Evolutionary conservation across 2,113 vertebrate species (phyloP).

Genomic region (Prunella himalayana): DNA sequence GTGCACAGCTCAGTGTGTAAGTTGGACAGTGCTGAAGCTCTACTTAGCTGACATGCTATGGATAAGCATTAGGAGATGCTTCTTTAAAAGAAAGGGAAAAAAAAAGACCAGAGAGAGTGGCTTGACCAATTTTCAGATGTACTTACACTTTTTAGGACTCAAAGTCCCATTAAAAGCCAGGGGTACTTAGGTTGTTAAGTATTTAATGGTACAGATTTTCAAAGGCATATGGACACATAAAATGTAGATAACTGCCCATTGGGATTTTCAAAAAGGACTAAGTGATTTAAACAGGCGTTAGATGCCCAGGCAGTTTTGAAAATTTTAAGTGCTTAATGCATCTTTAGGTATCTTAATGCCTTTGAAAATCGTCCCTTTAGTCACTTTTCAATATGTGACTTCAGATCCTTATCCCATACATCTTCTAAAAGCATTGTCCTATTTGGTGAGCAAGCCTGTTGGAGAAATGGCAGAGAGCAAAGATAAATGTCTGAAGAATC

Average conservation of each 20-base stretch:
- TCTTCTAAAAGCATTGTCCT: neutral
- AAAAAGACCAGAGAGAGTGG: neutral
- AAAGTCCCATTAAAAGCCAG: constrained; percentile 21
- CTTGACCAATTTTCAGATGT: constrained; percentile 26
- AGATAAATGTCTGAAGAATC: neutral
- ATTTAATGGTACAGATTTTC: constrained; percentile 49
- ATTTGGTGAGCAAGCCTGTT: neutral
- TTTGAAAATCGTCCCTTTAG: constrained; percentile 32
- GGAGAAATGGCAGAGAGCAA: neutral
- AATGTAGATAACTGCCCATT: constrained; percentile 22
- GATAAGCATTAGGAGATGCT: neutral
- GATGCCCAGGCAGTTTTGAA: constrained; percentile 14
- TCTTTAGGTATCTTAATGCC: constrained; percentile 28
- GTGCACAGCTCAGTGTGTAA: neutral
- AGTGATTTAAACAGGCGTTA: constrained; percentile 47
- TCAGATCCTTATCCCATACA: neutral
- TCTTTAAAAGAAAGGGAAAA: neutral
- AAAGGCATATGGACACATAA: constrained; percentile 39
- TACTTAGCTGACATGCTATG: neutral
- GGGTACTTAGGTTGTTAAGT: constrained; percentile 25
- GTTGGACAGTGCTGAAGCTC: neutral
- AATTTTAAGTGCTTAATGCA: constrained; percentile 53
- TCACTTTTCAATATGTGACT: neutral
- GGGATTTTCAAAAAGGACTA: constrained; percentile 35
- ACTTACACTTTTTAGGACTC: constrained; percentile 29